Evolutionary conservation across 2,113 vertebrate species (phyloP).

Genomic region (Monarcha castaneiventris): DNA sequence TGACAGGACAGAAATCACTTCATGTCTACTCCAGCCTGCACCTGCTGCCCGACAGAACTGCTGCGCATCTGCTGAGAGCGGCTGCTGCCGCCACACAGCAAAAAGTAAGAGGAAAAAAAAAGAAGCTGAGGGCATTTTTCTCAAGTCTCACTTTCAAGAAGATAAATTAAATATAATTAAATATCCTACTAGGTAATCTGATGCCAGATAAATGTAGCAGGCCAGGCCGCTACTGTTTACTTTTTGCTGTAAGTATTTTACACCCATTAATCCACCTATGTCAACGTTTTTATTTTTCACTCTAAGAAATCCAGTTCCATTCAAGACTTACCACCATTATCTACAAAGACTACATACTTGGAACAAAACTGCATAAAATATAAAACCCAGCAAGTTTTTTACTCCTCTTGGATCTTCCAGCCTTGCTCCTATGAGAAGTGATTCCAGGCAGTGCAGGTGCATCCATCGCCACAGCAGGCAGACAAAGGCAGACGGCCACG

Average conservation of each 20-base stretch:
- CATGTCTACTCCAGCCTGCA: neutral
- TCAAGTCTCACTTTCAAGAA: neutral
- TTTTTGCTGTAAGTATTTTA: neutral
- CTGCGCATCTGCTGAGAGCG: accelerated
- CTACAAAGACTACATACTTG: neutral
- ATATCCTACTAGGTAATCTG: neutral
- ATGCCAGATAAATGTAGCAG: neutral
- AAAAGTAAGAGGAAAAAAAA: neutral
- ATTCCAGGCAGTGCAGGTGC: neutral
- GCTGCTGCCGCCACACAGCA: neutral
- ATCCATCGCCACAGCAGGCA: neutral
- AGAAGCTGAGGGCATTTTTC: neutral
- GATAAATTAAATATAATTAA: neutral
- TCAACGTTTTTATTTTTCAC: neutral
- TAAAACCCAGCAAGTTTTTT: neutral
- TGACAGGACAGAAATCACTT: neutral
- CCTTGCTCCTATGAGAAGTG: accelerated
- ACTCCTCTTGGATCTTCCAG: neutral
- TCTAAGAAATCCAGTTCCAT: neutral
- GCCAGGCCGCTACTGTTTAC: accelerated
- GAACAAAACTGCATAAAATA: neutral
- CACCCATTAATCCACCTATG: neutral
- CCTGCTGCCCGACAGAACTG: neutral
- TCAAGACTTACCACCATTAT: neutral
- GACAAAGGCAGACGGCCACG: neutral